phyloP scores from a whole-genome alignment of 2,888 invertebrate genomes.

The Sesia apiformis region DNA sequence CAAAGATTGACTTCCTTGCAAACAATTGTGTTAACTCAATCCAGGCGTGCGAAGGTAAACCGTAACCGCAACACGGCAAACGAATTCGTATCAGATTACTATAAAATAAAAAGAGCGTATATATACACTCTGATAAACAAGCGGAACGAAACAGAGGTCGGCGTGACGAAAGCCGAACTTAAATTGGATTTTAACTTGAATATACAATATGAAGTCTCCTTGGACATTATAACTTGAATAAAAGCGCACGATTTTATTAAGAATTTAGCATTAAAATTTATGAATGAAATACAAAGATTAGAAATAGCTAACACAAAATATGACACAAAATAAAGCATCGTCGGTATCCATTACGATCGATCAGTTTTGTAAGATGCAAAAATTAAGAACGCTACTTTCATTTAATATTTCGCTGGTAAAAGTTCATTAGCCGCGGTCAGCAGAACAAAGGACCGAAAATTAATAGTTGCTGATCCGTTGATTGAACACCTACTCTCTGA shows the following conservation, averaged over 20 bases:
- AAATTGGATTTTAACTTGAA: neutral
- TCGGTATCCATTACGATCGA: slow-evolving; percentile 32
- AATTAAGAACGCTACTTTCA: slow-evolving; percentile 46
- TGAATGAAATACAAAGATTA: no score
- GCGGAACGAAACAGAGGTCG: slow-evolving; percentile 39
- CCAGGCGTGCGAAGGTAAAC: slow-evolving; percentile 18
- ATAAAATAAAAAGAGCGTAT: slow-evolving; percentile 52
- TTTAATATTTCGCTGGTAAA: slow-evolving; percentile 38
- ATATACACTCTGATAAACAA: slow-evolving; percentile 48
- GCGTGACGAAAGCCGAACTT: slow-evolving; percentile 29
- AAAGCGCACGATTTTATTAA: slow-evolving; percentile 1
- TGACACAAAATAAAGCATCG: no score
- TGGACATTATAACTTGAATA: slow-evolving; percentile 6
- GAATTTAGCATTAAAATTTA: no score
- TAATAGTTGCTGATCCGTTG: slow-evolving; percentile 33
- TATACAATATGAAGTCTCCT: neutral
- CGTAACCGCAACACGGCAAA: slow-evolving; percentile 30
- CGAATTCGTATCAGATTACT: slow-evolving; percentile 39
- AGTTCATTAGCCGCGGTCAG: slow-evolving; percentile 45
- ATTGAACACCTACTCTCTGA: slow-evolving; percentile 41
- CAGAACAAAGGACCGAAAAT: slow-evolving; percentile 44
- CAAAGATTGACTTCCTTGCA: slow-evolving; percentile 12
- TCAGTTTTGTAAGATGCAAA: slow-evolving; percentile 30
- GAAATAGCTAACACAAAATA: no score
- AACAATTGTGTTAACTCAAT: slow-evolving; percentile 27